Evolutionary conservation across 2,888 invertebrate genomes (phyloP), one percentile per base, ranked within the genome.

Genomic region (Acronicta alni): DNA sequence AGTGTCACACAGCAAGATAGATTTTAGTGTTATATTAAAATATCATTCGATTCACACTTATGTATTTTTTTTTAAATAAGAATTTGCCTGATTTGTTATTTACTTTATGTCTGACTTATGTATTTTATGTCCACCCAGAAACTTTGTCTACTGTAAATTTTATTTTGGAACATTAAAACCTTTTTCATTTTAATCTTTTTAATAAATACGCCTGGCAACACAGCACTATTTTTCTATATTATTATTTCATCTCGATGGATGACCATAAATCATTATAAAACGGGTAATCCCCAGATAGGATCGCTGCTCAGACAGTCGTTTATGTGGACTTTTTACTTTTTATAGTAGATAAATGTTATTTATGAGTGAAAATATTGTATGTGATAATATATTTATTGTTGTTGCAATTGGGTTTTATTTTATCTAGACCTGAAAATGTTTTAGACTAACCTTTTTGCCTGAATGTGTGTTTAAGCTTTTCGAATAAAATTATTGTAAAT

Each of bases 221-320:
- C 52, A 45, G 55, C 12, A 52, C 42, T 58, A 57, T 64, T 53
- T 65, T 65, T 64, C 64, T 63, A 38, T 42, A 61, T 57, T 72
- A 68, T 66, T 70, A 60, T 63, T 72, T 72, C 47, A 64, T 69
- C 61, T 66, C 57, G 45, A 66, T 64, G 57, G 61, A 54, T 69
- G 59, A 64, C 54, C 67, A 67, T 75, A 72, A 75, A 76, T 75
- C 61, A 76, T 72, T 72, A 62, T 59, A 67, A 72, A 60, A 62
- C 52, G 61, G 47, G 60, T 69, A 68, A 72, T 75, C 69, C 57
- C 55, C 43, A 48, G 77, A 69, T 60, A 72, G 43, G 58, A 63
- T 58, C 56, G 47, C 23, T 54, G 57, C 57, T 59, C 61, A 69
- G 75, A 59, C 72, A 68, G 42, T 63, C 63, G 63, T 72, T 75